phyloP scores from a whole-genome alignment of 2,113 vertebrate genomes.

The Shinisaurus crocodilurus region DNA sequence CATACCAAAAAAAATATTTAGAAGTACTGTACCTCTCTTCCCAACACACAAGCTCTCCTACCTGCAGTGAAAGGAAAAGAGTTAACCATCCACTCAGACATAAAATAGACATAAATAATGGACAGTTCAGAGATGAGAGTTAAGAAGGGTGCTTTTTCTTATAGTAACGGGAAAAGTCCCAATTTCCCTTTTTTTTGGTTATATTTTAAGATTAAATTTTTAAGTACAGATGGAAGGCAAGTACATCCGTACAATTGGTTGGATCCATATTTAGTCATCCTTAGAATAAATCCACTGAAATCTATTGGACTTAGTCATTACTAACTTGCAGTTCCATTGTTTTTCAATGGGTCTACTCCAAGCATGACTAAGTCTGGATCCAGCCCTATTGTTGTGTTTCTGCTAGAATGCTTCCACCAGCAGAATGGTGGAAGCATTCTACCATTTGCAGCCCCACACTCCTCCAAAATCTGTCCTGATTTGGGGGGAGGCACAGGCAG shows the following conservation, averaged over 20 bases:
- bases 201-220: background rate
- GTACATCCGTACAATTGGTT: background rate
- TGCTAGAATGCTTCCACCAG: background rate
- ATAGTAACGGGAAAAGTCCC: background rate
- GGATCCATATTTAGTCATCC: background rate
- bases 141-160: background rate
- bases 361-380: background rate
- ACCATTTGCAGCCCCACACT: background rate
- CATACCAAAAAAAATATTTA: background rate
- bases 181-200: background rate
- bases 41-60: background rate
- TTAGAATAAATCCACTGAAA: background rate
- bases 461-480: background rate
- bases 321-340: too few species aligned
- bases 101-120: background rate
- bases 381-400: background rate
- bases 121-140: background rate
- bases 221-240: background rate
- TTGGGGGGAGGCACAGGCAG: background rate
- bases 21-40: too few species aligned
- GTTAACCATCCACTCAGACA: background rate
- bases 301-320: background rate
- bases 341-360: background rate
- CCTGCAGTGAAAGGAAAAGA: background rate
- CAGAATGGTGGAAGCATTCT: background rate